Evolutionary conservation across 2,888 invertebrate genomes (phyloP), one percentile per base, ranked within the genome.

Genomic region (Mesorhabditis belari): DNA sequence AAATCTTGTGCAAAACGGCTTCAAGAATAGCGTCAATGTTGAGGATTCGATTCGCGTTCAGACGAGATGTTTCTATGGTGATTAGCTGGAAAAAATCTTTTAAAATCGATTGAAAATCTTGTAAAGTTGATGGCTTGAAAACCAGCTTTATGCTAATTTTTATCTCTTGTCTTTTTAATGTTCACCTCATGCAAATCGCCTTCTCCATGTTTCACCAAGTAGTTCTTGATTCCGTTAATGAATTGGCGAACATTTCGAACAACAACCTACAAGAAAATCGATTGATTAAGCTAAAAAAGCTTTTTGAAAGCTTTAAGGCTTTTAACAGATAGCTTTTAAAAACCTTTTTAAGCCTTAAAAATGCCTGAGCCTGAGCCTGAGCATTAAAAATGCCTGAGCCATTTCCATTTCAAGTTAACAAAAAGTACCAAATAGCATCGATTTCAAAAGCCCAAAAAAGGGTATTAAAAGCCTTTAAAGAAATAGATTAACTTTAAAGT

Each of bases 211-310:
- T 93, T 93, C 29, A 94, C 90, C 64, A 95, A 85, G 83, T 94
- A 96, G 83, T 96, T 96, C 83, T 95, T 95, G 88, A 96, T 94
- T 60, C 94, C 95, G 19, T 91, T 93, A 91, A 95, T 93, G 81
- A 95, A 96, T 60, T 79, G 79, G 2, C 79, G 74, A 24, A 79
- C 75, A 57, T 80, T 74, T 21, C 80, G 62, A 25, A 79, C 67
- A 19, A 75, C 74, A 25, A 75, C 66, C 23, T 63, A n/a, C n/a
- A n/a, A n/a, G n/a, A n/a, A n/a, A n/a, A n/a, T n/a, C n/a, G n/a
- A n/a, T n/a, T n/a, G n/a, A n/a, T n/a, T n/a, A n/a, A n/a, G n/a
- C n/a, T n/a, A n/a, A n/a, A n/a, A n/a, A n/a, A n/a, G n/a, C n/a
- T n/a, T n/a, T n/a, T n/a, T n/a, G n/a, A n/a, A n/a, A n/a, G n/a